A percentile compares a stretch with the other conserved stretches of the same genome.
Conservation (phyloP, 2,797 vertebrate species). For the Hyperoplus immaculatus region DNA sequence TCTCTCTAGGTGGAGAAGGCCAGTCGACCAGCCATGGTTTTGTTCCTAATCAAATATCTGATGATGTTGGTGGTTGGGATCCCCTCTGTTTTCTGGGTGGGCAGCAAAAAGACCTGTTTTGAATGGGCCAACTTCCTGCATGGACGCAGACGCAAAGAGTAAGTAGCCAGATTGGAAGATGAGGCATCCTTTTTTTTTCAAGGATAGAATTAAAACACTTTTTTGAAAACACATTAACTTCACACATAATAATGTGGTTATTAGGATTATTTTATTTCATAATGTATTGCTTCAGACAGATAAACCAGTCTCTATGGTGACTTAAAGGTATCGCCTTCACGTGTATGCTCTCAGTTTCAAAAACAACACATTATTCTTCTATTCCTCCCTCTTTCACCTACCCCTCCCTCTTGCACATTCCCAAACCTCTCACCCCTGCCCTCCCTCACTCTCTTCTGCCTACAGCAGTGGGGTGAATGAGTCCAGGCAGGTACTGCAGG, state of each 20-base stretch:
- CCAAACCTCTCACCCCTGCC: background rate
- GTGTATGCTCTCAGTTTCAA: slow-evolving; percentile 21
- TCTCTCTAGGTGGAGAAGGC: slow-evolving; percentile 89
- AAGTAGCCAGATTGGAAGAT: slow-evolving; percentile 61
- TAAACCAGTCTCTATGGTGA: slow-evolving; percentile 23
- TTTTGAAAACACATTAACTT: background rate
- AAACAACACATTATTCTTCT: slow-evolving; percentile 28
- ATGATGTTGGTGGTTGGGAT: slow-evolving; percentile 97
- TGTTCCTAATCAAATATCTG: slow-evolving; percentile 96
- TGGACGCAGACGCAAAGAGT: slow-evolving; percentile 95
- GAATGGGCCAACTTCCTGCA: slow-evolving; percentile 98
- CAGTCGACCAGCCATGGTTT: slow-evolving; percentile 90
- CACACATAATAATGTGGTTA: background rate
- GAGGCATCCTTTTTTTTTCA: background rate
- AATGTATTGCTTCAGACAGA: slow-evolving; percentile 2
- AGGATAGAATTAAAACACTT: background rate
- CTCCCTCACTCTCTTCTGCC: slow-evolving; percentile 7
- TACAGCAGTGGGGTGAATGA: slow-evolving; percentile 93
- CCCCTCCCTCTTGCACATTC: background rate
- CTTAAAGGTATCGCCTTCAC: slow-evolving; percentile 23
- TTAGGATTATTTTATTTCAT: background rate
- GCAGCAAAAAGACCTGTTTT: slow-evolving; percentile 98
- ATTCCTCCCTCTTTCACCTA: background rate
- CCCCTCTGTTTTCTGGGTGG: slow-evolving; percentile 98
- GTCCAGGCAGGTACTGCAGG: slow-evolving; percentile 95